Evolutionary conservation across 2,888 invertebrate species (phyloP), one percentile per base, ranked within the genome.

Genomic region (Drosophila paramelanica): DNA sequence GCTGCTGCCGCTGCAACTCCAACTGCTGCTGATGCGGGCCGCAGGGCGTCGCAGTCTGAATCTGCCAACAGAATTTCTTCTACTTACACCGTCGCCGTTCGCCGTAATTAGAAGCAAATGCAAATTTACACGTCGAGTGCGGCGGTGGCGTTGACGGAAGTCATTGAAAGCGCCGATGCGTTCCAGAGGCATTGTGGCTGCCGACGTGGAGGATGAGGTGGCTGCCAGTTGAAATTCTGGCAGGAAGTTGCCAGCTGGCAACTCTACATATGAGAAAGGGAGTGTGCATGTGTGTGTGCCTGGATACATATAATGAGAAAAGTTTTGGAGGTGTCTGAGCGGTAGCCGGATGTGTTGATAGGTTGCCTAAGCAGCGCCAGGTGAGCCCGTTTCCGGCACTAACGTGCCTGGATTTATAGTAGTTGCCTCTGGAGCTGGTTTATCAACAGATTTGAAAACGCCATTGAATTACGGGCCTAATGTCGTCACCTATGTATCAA

Each of bases 31-130:
- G 67, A 69, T 81, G 73, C 69, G 75, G 82, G 64, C 23, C 51
- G 36, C 14, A 13, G 20, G 41, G 42, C 56, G 33, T 51, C 11
- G 14, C 46, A 53, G 45, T 38, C 59, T 51, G 59, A 55, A 61
- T 64, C 53, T 62, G 45, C 20, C 14, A 33, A 47, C 31, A 43
- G 47, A 45, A 46, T 47, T 47, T 56, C 65, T 46, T 23, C 42
- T 13, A 20, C 45, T 53, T 36, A 38, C 67, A 49, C 31, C 41
- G 25, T 17, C 47, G 45, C 58, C 50, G 52, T 65, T 50, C 64
- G 49, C 66, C 80, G 75, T 83, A 83, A 85, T 85, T 85, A 85
- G 83, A 80, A 82, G 86, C 84, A 79, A 83, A 84, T 77, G 84
- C 83, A 86, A 83, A 86, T 86, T 83, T 79, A 83, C 81, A 83